A percentile compares a stretch with the other conserved stretches of the same genome.
Conservation (phyloP, 1,140 invertebrate genomes). For the Macrobrachium rosenbergii region DNA sequence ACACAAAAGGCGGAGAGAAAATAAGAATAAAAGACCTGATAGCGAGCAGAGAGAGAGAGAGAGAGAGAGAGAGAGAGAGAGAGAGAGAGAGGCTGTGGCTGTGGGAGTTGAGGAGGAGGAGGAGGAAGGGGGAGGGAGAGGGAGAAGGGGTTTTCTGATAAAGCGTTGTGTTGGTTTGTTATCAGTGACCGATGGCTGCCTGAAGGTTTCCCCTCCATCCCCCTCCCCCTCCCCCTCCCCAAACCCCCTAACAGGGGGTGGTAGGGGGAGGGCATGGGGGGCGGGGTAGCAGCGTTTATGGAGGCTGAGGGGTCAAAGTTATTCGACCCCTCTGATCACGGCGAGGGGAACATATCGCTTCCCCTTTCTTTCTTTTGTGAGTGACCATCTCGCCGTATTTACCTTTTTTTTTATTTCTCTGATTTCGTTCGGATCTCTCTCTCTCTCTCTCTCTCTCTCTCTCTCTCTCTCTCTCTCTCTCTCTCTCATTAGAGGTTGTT, state of each 20-base stretch:
- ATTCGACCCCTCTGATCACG: neutral
- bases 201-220: too few relatives aligned
- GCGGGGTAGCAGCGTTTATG: too few relatives aligned
- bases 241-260: too few relatives aligned
- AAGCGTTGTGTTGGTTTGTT: too few relatives aligned
- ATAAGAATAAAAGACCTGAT: neutral
- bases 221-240: too few relatives aligned
- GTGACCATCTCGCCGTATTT: neutral
- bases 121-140: neutral
- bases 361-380: neutral
- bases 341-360: neutral
- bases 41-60: constrained; percentile 12
- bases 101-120: too few relatives aligned
- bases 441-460: constrained; percentile 20
- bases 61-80: neutral
- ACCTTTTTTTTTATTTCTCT: neutral
- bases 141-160: too few relatives aligned
- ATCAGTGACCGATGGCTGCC: too few relatives aligned
- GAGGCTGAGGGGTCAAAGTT: too few relatives aligned
- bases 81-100: too few relatives aligned
- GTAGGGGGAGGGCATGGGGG: neutral
- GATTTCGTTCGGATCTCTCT: neutral
- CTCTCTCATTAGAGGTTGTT: too few relatives aligned
- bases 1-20: neutral
- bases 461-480: constrained; percentile 17